These are phyloP conservation scores for Oryzias melastigma DNA, from an alignment of 2,113 vertebrate species.

Conservation along the genomic window DNA sequence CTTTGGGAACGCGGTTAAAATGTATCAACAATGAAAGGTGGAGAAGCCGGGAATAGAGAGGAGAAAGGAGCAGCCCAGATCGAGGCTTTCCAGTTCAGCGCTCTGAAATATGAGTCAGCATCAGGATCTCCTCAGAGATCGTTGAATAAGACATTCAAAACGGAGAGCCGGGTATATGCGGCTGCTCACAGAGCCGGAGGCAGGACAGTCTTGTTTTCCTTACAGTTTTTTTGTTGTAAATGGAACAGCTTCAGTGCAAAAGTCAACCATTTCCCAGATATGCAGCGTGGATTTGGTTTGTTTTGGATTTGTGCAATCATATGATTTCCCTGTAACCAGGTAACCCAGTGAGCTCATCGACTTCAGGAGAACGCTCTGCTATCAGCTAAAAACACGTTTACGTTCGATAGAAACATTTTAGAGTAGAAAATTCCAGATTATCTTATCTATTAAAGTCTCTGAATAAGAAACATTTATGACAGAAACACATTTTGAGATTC, in stretches of 20 bases:
- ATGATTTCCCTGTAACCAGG: constrained; percentile 2
- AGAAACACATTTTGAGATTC: too few species aligned
- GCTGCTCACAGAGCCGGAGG: constrained; percentile 23
- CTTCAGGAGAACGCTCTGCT: too few species aligned
- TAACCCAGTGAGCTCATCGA: constrained; percentile 4
- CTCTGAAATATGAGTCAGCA: constrained; percentile 54
- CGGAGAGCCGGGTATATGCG: constrained; percentile 6
- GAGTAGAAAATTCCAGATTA: too few species aligned
- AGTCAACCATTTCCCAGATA: background rate
- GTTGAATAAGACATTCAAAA: constrained; percentile 60
- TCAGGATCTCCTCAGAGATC: constrained; percentile 53
- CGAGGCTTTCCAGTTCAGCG: constrained; percentile 59
- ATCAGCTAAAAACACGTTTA: too few species aligned
- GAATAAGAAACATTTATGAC: too few species aligned
- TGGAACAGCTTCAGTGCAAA: background rate
- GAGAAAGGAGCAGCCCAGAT: constrained; percentile 33
- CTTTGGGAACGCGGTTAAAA: background rate
- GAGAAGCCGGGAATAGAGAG: constrained; percentile 4
- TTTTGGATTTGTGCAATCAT: background rate
- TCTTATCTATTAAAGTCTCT: too few species aligned
- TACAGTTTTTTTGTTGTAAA: background rate
- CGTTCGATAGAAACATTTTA: too few species aligned
- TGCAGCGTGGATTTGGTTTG: background rate
- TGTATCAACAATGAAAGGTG: constrained; percentile 2
- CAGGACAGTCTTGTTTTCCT: constrained; percentile 13